A percentile compares a stretch with the other conserved stretches of the same genome.
These are phyloP conservation scores for Pegoplata infirma DNA, from an alignment of 2,888 invertebrate genomes.

Conservation along the genomic window DNA sequence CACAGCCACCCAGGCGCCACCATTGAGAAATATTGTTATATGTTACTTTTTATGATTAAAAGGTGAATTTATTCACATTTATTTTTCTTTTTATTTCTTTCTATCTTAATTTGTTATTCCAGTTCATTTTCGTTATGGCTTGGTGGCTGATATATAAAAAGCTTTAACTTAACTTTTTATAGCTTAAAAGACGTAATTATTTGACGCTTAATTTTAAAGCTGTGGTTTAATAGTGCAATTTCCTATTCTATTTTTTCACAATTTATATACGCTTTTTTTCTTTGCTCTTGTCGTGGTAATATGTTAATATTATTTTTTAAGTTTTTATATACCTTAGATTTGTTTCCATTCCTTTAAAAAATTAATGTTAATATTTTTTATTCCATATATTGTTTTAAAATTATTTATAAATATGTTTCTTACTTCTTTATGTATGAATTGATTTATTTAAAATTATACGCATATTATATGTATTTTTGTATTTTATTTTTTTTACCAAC, in stretches of 20 bases:
- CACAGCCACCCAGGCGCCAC: not conserved
- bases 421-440: not conserved
- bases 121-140: not conserved
- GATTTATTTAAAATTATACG: not conserved
- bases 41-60: slow-evolving; percentile 3
- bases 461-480: slow-evolving; percentile 14
- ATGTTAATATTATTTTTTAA: slow-evolving; percentile 5
- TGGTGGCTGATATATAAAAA: slow-evolving; percentile 29
- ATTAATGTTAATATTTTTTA: slow-evolving; percentile 1
- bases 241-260: slow-evolving; percentile 66
- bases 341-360: slow-evolving; percentile 46
- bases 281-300: not conserved
- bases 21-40: not conserved
- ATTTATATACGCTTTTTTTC: no score
- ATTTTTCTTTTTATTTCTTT: not conserved
- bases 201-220: not conserved
- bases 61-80: not conserved
- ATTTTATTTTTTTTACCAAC: slow-evolving; percentile 31
- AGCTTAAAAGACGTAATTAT: not conserved
- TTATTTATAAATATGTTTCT: not conserved
- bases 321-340: slow-evolving; percentile 18
- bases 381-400: slow-evolving; percentile 7
- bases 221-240: not conserved
- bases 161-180: slow-evolving; percentile 10
- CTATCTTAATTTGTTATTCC: not conserved